These are phyloP conservation scores for Tetragnatha montana DNA, from an alignment of 2,888 invertebrate genomes.

Conservation along the genomic window DNA sequence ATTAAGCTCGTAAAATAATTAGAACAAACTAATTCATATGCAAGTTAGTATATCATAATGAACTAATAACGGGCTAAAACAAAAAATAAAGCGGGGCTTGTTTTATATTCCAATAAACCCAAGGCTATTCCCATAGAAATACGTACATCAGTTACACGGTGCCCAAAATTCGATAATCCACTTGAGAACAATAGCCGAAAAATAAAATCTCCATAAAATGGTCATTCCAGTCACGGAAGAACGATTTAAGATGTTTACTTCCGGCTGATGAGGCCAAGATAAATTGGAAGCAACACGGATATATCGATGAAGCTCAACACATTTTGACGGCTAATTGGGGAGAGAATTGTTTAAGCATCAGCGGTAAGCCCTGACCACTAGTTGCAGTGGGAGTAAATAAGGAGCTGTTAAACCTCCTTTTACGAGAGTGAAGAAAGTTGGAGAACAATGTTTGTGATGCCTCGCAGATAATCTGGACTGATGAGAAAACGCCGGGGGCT, in stretches of 20 bases:
- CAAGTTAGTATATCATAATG: too few species aligned
- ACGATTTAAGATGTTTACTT: neutral
- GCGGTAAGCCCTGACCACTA: neutral
- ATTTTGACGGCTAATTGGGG: slow-evolving; percentile 4
- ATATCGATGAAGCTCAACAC: slow-evolving; percentile 1
- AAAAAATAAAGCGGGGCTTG: too few species aligned
- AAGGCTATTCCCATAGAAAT: neutral
- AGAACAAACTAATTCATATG: too few species aligned
- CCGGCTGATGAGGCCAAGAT: slow-evolving; percentile 4
- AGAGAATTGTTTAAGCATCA: slow-evolving; percentile 5
- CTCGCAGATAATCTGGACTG: neutral
- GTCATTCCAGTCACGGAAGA: neutral
- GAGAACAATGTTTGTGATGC: neutral
- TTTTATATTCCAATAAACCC: neutral
- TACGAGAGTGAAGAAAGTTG: neutral
- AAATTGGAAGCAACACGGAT: slow-evolving; percentile 2
- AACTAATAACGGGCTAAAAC: too few species aligned
- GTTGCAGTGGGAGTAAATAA: neutral
- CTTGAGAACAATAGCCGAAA: slow-evolving; percentile 6
- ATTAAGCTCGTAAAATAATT: too few species aligned
- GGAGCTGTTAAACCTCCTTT: neutral
- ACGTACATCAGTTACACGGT: neutral
- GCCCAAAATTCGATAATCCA: neutral
- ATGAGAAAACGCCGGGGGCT: neutral
- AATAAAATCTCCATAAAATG: slow-evolving; percentile 20